Evolutionary conservation across 2,113 vertebrate species (phyloP), one percentile per base, ranked within the genome.

Genomic region (Rostratula benghalensis): DNA sequence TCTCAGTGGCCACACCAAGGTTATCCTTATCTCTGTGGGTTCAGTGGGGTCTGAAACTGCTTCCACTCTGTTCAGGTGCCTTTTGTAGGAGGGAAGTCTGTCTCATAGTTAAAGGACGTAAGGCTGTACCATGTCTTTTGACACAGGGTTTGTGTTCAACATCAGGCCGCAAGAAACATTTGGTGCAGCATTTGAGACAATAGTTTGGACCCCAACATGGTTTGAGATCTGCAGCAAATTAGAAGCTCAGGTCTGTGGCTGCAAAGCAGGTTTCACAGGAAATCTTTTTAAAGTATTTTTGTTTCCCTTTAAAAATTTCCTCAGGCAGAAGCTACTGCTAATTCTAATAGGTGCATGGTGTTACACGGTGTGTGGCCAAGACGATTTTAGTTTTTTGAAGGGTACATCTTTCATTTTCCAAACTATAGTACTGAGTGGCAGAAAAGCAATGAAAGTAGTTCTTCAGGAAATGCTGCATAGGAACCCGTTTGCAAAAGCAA

Each of bases 141-240:
- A 20, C 24, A 39, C 21, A 76, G 70, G 20, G 17, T 59, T 50
- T 50, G 31, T 25, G 35, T 30, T 89, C 45, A 27, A 11, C 31
- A 20, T 33, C 6, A 43, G 37, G 27, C 33, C 20, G 14, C 33
- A 33, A 46, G 33, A 68, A 45, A 4, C 5, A 13, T 12, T 79
- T 69, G 8, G 39, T 53, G 70, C 21, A 79, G 37, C 22, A 37
- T 51, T 68, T 69, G 53, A 61, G 48, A 22, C 15, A 37, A 20
- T 3, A n/a, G 11, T 67, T 68, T 69, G 78, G 35, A 43, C 8
- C 11, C 59, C 41, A 25, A 0, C 0, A 2, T 19, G 16, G 20
- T 81, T 43, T 83, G 54, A 37, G 35, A 13, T 50, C 59, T 91
- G 53, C 25, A n/a, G 27, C 20, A 53, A 41, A 80, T 57, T 20